Percentiles rank a stretch among this genome's conserved stretches.
Conservation (phyloP, 2,797 vertebrate genomes). For the Liasis olivaceus region DNA sequence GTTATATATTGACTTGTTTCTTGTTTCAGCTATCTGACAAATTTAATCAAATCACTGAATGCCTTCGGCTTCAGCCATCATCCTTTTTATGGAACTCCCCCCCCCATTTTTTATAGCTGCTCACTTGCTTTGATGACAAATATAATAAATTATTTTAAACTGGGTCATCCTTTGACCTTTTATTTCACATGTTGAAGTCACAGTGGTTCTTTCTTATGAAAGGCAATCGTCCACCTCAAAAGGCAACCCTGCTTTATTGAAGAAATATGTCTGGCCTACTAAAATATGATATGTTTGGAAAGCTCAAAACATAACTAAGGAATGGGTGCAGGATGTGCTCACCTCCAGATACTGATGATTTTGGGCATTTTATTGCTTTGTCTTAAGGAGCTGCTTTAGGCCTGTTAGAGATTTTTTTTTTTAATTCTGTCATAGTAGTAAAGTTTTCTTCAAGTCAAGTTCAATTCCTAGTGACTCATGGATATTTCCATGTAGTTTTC, state of each 20-base stretch:
- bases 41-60: constrained; percentile 23
- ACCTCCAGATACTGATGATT: not conserved
- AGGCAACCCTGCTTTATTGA: constrained; percentile 26
- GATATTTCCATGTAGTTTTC: too few relatives aligned
- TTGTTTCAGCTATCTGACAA: constrained; percentile 13
- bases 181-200: constrained; percentile 22
- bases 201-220: constrained; percentile 15
- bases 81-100: not conserved
- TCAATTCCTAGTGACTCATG: not conserved
- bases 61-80: not conserved
- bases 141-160: not conserved
- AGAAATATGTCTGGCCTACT: constrained; percentile 25
- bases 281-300: not conserved
- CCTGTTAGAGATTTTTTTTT: too few relatives aligned
- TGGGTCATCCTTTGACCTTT: not conserved
- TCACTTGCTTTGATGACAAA: not conserved
- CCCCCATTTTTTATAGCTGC: not conserved
- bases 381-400: too few relatives aligned
- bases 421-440: too few relatives aligned
- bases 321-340: too few relatives aligned
- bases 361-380: not conserved
- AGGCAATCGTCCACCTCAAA: constrained; percentile 17
- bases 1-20: constrained; percentile 27
- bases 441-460: not conserved
- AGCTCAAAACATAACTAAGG: not conserved